These are phyloP conservation scores for Drosophila meridionalis DNA, from an alignment of 2,888 invertebrate genomes.

Conservation along the genomic window DNA sequence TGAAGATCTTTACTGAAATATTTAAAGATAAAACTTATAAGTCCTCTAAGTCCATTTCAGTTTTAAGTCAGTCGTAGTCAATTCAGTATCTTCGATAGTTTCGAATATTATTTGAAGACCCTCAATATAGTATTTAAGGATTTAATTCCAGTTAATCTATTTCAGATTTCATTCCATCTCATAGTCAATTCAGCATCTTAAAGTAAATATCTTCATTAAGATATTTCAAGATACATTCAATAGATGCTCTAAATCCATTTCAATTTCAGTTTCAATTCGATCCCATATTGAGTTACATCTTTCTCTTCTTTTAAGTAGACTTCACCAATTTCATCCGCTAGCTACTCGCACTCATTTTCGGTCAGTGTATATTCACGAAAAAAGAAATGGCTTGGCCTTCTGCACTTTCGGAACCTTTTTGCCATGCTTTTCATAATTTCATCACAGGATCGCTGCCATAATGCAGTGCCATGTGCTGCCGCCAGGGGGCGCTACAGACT, in stretches of 20 bases:
- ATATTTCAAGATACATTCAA: too few relatives aligned
- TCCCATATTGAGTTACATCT: not conserved
- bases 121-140: too few relatives aligned
- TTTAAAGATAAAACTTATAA: not conserved
- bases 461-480: slow-evolving; percentile 69
- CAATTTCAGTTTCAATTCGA: not conserved
- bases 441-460: slow-evolving; percentile 73
- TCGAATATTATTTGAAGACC: too few relatives aligned
- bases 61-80: too few relatives aligned
- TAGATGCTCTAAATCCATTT: too few relatives aligned
- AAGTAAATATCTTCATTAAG: too few relatives aligned
- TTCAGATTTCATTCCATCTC: too few relatives aligned
- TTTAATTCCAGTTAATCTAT: too few relatives aligned
- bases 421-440: slow-evolving; percentile 74
- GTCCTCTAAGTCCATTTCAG: too few relatives aligned
- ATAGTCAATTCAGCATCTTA: too few relatives aligned
- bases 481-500: slow-evolving; percentile 57
- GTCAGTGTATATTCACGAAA: slow-evolving; percentile 46
- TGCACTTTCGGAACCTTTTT: slow-evolving; percentile 53
- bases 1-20: too few relatives aligned
- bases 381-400: slow-evolving; percentile 64
- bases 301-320: not conserved
- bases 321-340: not conserved
- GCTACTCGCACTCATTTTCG: slow-evolving; percentile 5
- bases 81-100: too few relatives aligned